Evolutionary conservation across 2,888 invertebrate genomes (phyloP).

Genomic region (Tenthredo notha): DNA sequence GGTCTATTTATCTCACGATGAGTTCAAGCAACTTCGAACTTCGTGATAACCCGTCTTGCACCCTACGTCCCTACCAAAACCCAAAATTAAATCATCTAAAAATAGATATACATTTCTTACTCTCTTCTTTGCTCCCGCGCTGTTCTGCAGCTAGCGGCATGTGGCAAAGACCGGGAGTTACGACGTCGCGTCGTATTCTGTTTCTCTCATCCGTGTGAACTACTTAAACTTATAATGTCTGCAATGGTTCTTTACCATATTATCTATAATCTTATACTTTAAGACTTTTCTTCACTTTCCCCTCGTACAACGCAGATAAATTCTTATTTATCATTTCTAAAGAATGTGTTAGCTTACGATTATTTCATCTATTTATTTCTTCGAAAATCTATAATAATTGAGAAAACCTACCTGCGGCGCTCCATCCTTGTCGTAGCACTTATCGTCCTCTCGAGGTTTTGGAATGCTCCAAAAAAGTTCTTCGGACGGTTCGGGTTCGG

Average conservation of each 20-base stretch:
- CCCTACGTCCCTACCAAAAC: slow-evolving; percentile 56
- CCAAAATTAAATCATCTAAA: slow-evolving; percentile 56
- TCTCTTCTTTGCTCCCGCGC: slow-evolving; percentile 1
- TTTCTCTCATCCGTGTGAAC: slow-evolving; percentile 24
- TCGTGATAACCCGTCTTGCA: slow-evolving; percentile 69
- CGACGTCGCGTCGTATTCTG: neutral
- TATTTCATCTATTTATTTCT: neutral
- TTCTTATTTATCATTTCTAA: neutral
- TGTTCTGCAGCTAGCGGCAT: slow-evolving; percentile 19
- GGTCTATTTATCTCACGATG: slow-evolving; percentile 47
- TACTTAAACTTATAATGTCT: slow-evolving; percentile 22
- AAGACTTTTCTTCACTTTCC: neutral
- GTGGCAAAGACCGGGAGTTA: slow-evolving; percentile 47
- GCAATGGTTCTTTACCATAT: slow-evolving; percentile 20
- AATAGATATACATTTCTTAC: slow-evolving; percentile 50
- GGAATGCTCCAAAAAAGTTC: slow-evolving; percentile 67
- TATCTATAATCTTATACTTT: slow-evolving; percentile 28
- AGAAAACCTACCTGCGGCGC: slow-evolving; percentile 72
- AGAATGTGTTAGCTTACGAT: neutral
- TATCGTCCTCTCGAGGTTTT: slow-evolving; percentile 71
- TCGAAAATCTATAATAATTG: neutral
- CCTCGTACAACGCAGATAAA: neutral
- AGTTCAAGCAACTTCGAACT: slow-evolving; percentile 68
- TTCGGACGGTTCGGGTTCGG: slow-evolving; percentile 72
- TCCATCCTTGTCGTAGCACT: slow-evolving; percentile 73